Percentiles rank a stretch among this genome's conserved stretches.
phyloP scores from a whole-genome alignment of 1,140 invertebrate species.

The Drosophila sp. region DNA sequence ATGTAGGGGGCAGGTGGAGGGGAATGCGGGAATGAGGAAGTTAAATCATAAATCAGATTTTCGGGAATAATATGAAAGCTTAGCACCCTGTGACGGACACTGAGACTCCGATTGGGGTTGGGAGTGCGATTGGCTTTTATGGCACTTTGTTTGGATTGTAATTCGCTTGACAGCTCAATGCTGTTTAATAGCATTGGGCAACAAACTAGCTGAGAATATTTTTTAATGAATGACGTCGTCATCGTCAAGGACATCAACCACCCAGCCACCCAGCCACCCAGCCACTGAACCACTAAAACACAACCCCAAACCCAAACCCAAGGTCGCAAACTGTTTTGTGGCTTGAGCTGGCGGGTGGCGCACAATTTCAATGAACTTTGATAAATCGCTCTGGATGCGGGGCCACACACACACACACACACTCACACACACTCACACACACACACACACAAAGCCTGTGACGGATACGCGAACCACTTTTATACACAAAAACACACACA shows the following conservation, averaged over 20 bases:
- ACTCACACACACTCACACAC: conserved; percentile 27
- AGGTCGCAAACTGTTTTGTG: conserved; percentile 53
- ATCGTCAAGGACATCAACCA: conserved; percentile 54
- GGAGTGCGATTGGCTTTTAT: conserved; percentile 68
- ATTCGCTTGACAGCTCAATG: conserved; percentile 78
- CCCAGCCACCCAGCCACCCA: background rate
- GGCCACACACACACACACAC: conserved; percentile 20
- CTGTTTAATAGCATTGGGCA: conserved; percentile 71
- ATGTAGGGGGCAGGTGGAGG: too few species aligned
- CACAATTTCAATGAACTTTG: conserved; percentile 81
- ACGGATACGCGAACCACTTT: conserved; percentile 33
- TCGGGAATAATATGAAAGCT: conserved; percentile 48
- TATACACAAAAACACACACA: conserved; percentile 39
- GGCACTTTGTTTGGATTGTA: conserved; percentile 77
- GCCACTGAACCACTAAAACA: conserved; percentile 5
- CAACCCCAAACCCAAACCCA: conserved; percentile 27
- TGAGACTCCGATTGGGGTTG: conserved; percentile 24
- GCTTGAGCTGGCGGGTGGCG: conserved; percentile 34
- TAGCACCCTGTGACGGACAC: conserved; percentile 39
- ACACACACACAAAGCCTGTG: conserved; percentile 5
- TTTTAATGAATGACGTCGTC: conserved; percentile 80
- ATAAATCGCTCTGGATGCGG: conserved; percentile 64
- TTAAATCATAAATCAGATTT: conserved; percentile 44
- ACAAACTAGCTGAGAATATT: conserved; percentile 74
- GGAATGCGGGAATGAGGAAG: conserved; percentile 15